Conservation (phyloP, 2,888 invertebrate genomes). For the Pammene aurita region DNA sequence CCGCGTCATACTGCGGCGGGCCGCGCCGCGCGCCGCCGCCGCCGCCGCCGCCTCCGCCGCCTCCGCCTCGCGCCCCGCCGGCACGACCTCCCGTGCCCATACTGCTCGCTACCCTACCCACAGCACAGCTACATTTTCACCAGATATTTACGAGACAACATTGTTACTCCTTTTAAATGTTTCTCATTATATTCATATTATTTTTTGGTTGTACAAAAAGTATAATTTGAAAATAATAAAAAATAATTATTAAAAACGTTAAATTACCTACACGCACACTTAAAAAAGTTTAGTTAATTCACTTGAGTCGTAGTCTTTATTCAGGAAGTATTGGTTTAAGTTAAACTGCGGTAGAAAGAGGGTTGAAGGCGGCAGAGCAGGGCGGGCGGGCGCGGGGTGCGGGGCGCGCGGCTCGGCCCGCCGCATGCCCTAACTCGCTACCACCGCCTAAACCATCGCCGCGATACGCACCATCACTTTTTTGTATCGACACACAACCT, state of each 20-base stretch:
- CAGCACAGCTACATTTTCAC: slow-evolving; percentile 44
- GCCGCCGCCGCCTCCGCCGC: slow-evolving; percentile 47
- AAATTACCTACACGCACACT: no score
- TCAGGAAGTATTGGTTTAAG: not conserved
- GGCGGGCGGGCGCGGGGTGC: not conserved
- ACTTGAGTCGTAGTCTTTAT: not conserved
- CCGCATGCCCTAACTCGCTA: slow-evolving; percentile 40
- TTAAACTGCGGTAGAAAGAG: slow-evolving; percentile 13
- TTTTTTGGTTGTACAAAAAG: no score
- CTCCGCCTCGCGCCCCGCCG: slow-evolving; percentile 29
- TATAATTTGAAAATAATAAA: no score
- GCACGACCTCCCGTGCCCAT: slow-evolving; percentile 24
- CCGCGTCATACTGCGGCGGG: slow-evolving; percentile 78
- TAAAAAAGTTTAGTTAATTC: not conserved
- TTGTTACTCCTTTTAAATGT: not conserved
- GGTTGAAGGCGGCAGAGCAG: slow-evolving; percentile 6
- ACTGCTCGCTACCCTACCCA: slow-evolving; percentile 35
- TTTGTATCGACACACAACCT: slow-evolving; percentile 71
- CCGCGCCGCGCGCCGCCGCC: slow-evolving; percentile 47
- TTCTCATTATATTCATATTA: not conserved
- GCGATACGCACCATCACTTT: slow-evolving; percentile 71
- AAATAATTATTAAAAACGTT: no score
- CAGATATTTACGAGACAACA: not conserved
- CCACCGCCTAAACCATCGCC: slow-evolving; percentile 48
- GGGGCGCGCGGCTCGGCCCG: slow-evolving; percentile 11